phyloP scores from a whole-genome alignment of 2,888 invertebrate species.

The Pristionchus arcanus region DNA sequence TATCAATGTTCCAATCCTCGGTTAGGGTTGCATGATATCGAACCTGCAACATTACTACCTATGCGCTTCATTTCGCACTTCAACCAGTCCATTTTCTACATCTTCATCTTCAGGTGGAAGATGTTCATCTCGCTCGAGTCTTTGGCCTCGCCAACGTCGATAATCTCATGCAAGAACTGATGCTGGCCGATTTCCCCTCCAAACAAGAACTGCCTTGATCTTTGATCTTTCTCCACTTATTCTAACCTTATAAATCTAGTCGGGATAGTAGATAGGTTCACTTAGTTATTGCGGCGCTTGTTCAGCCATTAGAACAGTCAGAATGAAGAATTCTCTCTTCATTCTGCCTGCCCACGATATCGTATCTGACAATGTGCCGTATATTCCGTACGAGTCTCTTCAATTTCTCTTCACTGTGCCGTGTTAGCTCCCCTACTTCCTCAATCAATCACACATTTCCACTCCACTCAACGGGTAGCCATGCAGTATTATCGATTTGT shows the following conservation, averaged over 20 bases:
- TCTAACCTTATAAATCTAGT: background rate
- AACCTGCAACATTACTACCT: no score
- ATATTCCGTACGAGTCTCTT: background rate
- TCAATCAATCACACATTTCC: conserved; percentile 24
- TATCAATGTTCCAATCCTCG: no score
- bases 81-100: no score
- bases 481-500: background rate
- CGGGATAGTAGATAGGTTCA: conserved; percentile 25
- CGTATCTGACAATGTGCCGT: no score
- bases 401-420: conserved; percentile 13
- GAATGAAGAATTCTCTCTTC: no score
- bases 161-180: conserved; percentile 69
- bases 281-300: background rate
- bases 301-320: background rate
- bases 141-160: conserved; percentile 76
- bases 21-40: no score
- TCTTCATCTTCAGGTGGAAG: conserved; percentile 66
- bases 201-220: conserved; percentile 30
- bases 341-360: no score
- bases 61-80: no score
- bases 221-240: background rate
- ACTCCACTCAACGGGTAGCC: conserved; percentile 1
- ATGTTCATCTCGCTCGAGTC: conserved; percentile 74
- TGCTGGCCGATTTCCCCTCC: conserved; percentile 52
- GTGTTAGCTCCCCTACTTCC: background rate